A percentile compares a stretch with the other conserved stretches of the same genome.
Conservation (phyloP, 2,888 invertebrate species). For the Hyppa rectilinea region DNA sequence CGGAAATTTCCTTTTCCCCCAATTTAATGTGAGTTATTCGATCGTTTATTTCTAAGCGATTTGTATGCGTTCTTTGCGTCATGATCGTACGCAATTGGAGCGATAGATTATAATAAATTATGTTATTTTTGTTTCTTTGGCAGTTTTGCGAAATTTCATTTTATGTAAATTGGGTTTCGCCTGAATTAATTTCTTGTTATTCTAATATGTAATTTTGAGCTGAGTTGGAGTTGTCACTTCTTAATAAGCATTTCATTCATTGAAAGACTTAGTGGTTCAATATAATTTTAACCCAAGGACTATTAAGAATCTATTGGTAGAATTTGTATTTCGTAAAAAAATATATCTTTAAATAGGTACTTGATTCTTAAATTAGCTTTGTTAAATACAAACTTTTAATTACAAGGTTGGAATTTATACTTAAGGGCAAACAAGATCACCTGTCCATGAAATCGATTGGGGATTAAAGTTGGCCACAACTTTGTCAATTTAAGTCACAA, state of each 20-base stretch:
- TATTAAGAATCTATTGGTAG: too few relatives aligned
- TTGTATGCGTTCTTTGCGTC: constrained; percentile 27
- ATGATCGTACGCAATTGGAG: constrained; percentile 10
- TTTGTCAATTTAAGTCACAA: constrained; percentile 21
- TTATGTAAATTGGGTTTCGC: too few relatives aligned
- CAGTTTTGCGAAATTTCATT: too few relatives aligned
- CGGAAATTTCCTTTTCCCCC: constrained; percentile 13
- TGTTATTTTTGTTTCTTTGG: not conserved
- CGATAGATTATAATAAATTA: constrained; percentile 9
- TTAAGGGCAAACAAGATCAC: not conserved
- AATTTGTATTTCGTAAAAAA: not conserved
- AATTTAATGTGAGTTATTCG: constrained; percentile 33
- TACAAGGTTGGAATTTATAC: not conserved
- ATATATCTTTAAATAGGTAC: not conserved
- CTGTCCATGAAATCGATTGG: constrained; percentile 8
- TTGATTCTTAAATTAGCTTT: not conserved
- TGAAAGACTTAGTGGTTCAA: not conserved
- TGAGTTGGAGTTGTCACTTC: not conserved
- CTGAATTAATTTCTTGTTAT: too few relatives aligned
- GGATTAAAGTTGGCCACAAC: constrained; percentile 6
- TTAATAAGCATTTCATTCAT: not conserved
- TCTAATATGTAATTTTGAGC: not conserved
- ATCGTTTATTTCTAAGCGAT: constrained; percentile 36
- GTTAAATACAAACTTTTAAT: not conserved
- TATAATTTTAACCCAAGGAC: not conserved